Evolutionary conservation across 2,797 vertebrate species (phyloP).

Genomic region (Scomberomorus guttatus): DNA sequence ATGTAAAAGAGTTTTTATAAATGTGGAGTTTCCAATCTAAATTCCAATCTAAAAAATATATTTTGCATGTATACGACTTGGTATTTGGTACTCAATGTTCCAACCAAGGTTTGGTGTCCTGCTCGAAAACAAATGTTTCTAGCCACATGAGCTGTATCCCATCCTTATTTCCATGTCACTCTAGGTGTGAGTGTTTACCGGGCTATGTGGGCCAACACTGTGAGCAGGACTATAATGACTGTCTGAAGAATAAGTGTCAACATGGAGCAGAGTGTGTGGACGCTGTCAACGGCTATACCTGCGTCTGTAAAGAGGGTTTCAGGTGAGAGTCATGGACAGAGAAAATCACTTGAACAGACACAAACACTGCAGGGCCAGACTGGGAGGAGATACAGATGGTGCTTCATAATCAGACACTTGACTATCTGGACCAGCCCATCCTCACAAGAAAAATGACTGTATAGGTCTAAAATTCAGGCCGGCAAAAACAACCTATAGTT

Average conservation of each 20-base stretch:
- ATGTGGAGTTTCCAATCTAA: neutral
- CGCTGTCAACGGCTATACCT: constrained; percentile 93
- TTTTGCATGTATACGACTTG: neutral
- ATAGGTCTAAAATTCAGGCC: too few relatives aligned
- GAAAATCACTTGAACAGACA: constrained; percentile 14
- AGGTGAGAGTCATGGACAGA: constrained; percentile 84
- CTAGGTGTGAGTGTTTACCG: constrained; percentile 93
- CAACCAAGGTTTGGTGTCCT: too few relatives aligned
- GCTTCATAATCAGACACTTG: constrained; percentile 79
- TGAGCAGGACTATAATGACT: constrained; percentile 92
- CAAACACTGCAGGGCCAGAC: constrained; percentile 49
- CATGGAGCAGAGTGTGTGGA: constrained; percentile 94
- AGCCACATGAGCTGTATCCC: neutral
- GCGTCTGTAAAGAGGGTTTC: constrained; percentile 94
- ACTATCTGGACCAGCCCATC: constrained; percentile 65
- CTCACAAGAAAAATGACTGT: too few relatives aligned
- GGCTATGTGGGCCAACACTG: constrained; percentile 94
- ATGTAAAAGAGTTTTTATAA: neutral
- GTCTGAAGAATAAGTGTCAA: constrained; percentile 92
- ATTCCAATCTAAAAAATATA: neutral
- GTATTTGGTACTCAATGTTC: too few relatives aligned
- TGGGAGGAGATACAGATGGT: constrained; percentile 80
- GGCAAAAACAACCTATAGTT: too few relatives aligned
- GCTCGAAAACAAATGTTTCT: neutral
- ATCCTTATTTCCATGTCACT: constrained; percentile 50